Evolutionary conservation across 2,888 invertebrate species (phyloP).

Genomic region (Drosophila infuscata): DNA sequence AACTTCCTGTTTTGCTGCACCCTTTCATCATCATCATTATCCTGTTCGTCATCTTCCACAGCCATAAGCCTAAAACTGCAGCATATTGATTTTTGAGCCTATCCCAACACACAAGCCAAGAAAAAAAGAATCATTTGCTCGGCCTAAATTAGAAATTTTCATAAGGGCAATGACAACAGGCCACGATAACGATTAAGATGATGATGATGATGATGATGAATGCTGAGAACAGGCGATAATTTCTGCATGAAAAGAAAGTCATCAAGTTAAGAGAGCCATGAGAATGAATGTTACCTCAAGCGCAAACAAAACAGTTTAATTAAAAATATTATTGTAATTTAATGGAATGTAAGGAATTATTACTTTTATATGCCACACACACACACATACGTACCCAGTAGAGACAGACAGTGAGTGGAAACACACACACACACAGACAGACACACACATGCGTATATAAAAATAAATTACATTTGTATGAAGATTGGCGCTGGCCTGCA

Average conservation of each 20-base stretch:
- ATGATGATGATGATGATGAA: slow-evolving; percentile 40
- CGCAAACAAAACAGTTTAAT: slow-evolving; percentile 77
- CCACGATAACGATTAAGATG: slow-evolving; percentile 47
- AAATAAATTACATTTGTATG: slow-evolving; percentile 82
- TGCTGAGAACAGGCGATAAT: slow-evolving; percentile 44
- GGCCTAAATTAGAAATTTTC: slow-evolving; percentile 62
- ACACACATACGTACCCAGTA: slow-evolving; percentile 7
- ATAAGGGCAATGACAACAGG: slow-evolving; percentile 53
- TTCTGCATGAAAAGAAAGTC: slow-evolving; percentile 52
- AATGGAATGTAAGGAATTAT: slow-evolving; percentile 79
- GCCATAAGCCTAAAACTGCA: slow-evolving; percentile 35
- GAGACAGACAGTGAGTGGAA: slow-evolving; percentile 20
- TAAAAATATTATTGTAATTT: slow-evolving; percentile 81
- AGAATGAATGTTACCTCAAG: slow-evolving; percentile 65
- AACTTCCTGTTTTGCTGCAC: slow-evolving; percentile 41
- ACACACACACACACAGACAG: slow-evolving; percentile 30
- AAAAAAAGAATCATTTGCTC: slow-evolving; percentile 10
- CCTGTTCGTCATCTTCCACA: slow-evolving; percentile 7
- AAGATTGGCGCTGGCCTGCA: slow-evolving; percentile 77
- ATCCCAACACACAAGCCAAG: slow-evolving; percentile 40
- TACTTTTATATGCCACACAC: slow-evolving; percentile 65
- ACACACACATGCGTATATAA: slow-evolving; percentile 62
- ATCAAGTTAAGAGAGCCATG: slow-evolving; percentile 42
- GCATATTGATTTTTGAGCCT: slow-evolving; percentile 56
- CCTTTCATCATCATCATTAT: slow-evolving; percentile 17